Evolutionary conservation across 2,113 vertebrate genomes (phyloP).

Genomic region (Spea bombifrons): DNA sequence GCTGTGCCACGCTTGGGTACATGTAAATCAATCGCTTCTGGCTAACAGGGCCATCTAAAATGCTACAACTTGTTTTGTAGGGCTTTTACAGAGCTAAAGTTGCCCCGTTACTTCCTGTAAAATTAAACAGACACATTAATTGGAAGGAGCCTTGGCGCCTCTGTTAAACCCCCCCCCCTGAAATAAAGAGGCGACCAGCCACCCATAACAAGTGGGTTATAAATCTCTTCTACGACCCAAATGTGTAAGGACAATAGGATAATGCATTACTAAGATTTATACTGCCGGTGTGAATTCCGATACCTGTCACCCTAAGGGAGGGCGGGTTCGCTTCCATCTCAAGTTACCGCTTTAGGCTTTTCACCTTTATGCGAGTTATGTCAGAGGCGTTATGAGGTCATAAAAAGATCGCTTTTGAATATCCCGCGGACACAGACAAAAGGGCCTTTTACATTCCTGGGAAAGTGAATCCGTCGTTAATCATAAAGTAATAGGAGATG

Average conservation of each 20-base stretch:
- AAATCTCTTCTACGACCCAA: not conserved
- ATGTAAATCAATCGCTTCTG: too few species aligned
- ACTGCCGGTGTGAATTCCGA: not conserved
- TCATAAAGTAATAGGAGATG: not conserved
- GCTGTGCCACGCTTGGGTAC: too few species aligned
- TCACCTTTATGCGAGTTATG: constrained; percentile 8
- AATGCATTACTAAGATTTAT: not conserved
- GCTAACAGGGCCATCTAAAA: too few species aligned
- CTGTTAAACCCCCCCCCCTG: not conserved
- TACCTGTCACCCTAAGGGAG: not conserved
- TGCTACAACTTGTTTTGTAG: too few species aligned
- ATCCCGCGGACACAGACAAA: constrained; percentile 1
- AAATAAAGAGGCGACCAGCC: not conserved
- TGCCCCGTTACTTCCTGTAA: not conserved
- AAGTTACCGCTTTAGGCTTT: constrained; percentile 7
- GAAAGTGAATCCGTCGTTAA: constrained; percentile 5
- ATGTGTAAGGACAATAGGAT: not conserved
- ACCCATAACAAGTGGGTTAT: not conserved
- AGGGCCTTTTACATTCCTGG: constrained; percentile 1
- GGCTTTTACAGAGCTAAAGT: too few species aligned
- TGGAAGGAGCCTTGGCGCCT: not conserved
- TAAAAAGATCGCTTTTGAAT: constrained; percentile 12
- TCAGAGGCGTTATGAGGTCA: constrained; percentile 14
- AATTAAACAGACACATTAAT: not conserved
- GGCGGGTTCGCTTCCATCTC: not conserved